Evolutionary conservation across 2,888 invertebrate genomes (phyloP), one percentile per base, ranked within the genome.

Genomic region (Hydriomena furcata): DNA sequence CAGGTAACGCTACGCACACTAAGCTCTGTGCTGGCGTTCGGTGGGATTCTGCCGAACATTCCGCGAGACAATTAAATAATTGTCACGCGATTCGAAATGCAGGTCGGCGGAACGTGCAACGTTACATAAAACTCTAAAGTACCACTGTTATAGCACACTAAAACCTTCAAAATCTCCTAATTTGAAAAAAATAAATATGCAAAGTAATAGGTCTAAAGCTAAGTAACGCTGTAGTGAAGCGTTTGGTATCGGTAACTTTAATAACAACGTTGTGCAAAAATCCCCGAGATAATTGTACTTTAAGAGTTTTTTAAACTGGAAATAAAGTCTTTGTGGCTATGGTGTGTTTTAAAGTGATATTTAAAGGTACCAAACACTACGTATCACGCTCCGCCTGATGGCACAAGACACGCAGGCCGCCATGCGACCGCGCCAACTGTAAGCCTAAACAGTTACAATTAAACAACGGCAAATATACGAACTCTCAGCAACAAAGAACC

Each of bases 1-100:
- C 82, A 86, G 87, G 86, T 88, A 85, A 87, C 87, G 82, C 80
- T 81, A 84, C 79, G 85, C 82, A 82, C 79, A 71, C 37, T 42
- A 37, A 46, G 37, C 72, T 71, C 68, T 50, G 47, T 41, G 44
- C 78, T 79, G 79, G 79, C 84, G 79, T 42, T 84, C 88, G 88
- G 88, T 87, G 88, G 89, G 88, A 78, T 74, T 64, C 65, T 74
- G 79, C 80, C 80, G 80, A 80, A 79, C 79, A 76, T 76, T 72
- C 76, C 79, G 76, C 73, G 65, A 76, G 68, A 69, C 66, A 79
- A 84, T 80, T 82, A 82, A 80, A 23, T 79, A 73, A 82, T 81
- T 79, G 82, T 82, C 82, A 81, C 83, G 74, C 73, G 66, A 72
- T 71, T 71, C 63, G 63, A 84, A 84, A 82, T 80, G 82, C 79